phyloP scores from a whole-genome alignment of 2,888 invertebrate species.

The Lycia hirtaria region DNA sequence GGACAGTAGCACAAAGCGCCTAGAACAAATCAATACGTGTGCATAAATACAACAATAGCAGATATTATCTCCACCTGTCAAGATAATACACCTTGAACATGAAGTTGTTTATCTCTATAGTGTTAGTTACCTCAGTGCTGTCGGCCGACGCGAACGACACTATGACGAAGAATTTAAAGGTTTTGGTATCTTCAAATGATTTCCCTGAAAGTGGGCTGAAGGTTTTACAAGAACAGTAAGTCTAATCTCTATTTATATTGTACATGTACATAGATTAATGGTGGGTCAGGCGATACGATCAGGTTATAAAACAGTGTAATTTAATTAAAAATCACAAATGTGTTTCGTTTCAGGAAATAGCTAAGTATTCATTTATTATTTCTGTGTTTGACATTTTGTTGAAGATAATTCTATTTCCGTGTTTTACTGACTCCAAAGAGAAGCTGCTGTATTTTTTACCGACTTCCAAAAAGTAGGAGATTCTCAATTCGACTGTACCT shows the following conservation, averaged over 20 bases:
- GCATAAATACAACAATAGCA: background rate
- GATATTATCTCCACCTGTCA: conserved; percentile 2
- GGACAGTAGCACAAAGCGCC: background rate
- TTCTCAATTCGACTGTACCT: too few relatives aligned
- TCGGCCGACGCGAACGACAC: conserved; percentile 50
- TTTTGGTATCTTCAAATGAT: conserved; percentile 90
- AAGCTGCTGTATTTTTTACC: too few relatives aligned
- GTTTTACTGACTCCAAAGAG: too few relatives aligned
- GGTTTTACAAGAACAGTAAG: conserved; percentile 87
- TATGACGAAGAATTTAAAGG: conserved; percentile 83
- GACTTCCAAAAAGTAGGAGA: too few relatives aligned
- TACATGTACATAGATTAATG: background rate
- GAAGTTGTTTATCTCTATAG: conserved; percentile 24
- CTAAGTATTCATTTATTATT: too few relatives aligned
- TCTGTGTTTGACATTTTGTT: too few relatives aligned
- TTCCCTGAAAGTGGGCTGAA: conserved; percentile 88
- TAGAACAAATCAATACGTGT: background rate
- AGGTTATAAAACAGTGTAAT: too few relatives aligned
- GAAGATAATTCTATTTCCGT: too few relatives aligned
- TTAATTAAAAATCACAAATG: too few relatives aligned
- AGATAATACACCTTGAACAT: conserved; percentile 16
- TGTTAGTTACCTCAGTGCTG: conserved; percentile 49
- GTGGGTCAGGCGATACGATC: too few relatives aligned
- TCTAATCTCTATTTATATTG: conserved; percentile 40
- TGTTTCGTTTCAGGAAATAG: too few relatives aligned